These are phyloP conservation scores for Mesoclemmys tuberculata DNA, from an alignment of 2,113 vertebrate species.

Conservation along the genomic window DNA sequence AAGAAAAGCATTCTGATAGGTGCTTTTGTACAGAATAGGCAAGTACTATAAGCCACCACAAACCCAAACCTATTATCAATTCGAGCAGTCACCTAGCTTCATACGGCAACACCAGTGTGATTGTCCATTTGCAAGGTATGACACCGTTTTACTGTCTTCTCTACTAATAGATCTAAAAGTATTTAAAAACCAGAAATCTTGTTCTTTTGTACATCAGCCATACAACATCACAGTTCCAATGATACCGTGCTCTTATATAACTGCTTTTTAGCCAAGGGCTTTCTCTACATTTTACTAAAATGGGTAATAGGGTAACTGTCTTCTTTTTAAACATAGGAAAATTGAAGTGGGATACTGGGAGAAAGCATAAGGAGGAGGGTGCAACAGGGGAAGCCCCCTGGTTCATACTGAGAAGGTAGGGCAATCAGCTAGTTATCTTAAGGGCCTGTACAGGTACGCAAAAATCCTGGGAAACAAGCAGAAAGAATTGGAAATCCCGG, in stretches of 20 bases:
- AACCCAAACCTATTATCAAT: fast-evolving
- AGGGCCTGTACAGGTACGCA: no score
- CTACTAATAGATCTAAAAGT: not conserved
- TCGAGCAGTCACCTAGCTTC: not conserved
- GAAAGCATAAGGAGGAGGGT: no score
- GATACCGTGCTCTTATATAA: not conserved
- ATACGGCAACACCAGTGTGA: not conserved
- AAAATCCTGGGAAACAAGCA: no score
- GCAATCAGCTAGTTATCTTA: no score
- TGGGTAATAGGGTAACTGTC: not conserved
- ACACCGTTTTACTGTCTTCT: not conserved
- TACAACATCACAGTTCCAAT: not conserved
- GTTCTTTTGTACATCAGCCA: not conserved
- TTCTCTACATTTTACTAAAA: not conserved
- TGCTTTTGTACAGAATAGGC: not conserved
- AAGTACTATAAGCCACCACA: not conserved
- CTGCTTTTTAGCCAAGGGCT: not conserved
- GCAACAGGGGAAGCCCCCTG: no score
- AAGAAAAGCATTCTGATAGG: not conserved
- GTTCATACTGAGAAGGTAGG: no score
- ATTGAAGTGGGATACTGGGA: not conserved
- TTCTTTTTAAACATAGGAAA: not conserved
- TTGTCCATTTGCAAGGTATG: not conserved
- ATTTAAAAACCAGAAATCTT: not conserved
- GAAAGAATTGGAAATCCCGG: no score